Evolutionary conservation across 2,113 vertebrate species (phyloP).

Genomic region (Mionectes macconnelli): DNA sequence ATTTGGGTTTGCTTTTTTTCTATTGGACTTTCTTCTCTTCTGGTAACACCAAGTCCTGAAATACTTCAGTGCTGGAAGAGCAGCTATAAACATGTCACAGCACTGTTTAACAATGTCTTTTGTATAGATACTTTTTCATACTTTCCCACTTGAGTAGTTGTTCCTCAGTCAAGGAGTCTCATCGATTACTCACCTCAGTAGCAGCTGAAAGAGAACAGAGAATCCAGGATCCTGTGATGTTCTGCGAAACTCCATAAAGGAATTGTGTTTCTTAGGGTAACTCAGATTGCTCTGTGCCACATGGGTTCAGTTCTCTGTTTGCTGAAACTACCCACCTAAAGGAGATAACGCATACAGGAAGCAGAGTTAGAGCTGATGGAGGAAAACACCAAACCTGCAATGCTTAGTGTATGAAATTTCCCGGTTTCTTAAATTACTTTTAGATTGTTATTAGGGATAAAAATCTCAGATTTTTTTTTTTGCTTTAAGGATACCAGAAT

Average conservation of each 20-base stretch:
- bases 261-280: not conserved
- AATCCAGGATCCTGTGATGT: not conserved
- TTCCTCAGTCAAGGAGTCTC: not conserved
- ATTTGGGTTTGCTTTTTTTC: not conserved
- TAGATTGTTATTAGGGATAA: conserved; percentile 48
- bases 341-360: not conserved
- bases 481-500: conserved; percentile 40
- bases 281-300: not conserved
- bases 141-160: not conserved
- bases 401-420: conserved; percentile 17
- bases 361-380: not conserved
- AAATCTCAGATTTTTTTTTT: conserved; percentile 45
- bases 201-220: not conserved
- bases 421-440: conserved; percentile 45
- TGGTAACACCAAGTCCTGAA: not conserved
- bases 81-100: not conserved
- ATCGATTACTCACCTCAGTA: not conserved
- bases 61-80: not conserved
- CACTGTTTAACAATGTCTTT: not conserved
- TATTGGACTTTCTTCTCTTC: not conserved
- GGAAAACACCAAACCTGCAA: not conserved
- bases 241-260: not conserved
- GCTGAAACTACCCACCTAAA: not conserved
- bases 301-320: not conserved
- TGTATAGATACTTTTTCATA: not conserved